Conservation (phyloP, 2,113 vertebrate species). For the Megaceryle maxima region DNA sequence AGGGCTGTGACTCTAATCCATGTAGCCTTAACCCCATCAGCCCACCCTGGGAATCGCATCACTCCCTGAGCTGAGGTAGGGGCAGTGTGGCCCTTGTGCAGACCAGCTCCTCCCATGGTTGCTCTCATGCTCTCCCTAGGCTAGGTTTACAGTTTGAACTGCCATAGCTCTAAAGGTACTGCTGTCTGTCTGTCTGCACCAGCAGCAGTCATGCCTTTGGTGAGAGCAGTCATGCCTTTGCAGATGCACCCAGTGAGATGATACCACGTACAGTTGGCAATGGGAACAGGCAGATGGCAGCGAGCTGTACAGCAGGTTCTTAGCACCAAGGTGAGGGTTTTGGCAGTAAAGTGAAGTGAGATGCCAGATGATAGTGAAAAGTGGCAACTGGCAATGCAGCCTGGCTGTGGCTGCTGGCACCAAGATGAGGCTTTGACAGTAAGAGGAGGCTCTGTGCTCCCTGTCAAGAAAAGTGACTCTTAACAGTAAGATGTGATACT, state of each 20-base stretch:
- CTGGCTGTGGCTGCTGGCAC: neutral
- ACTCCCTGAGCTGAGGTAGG: neutral
- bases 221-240: neutral
- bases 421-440: neutral
- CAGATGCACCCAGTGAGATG: neutral
- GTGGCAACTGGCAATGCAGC: neutral
- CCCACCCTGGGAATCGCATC: neutral
- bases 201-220: neutral
- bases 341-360: neutral
- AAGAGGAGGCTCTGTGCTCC: neutral
- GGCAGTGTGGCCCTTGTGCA: neutral
- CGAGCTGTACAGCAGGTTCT: neutral
- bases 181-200: neutral
- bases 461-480: neutral
- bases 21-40: neutral
- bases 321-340: neutral
- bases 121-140: neutral
- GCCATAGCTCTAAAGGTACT: neutral
- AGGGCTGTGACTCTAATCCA: neutral
- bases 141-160: neutral
- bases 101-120: neutral
- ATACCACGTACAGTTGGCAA: neutral
- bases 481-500: neutral
- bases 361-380: neutral
- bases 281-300: neutral